Base-by-base conservation (phyloP, 2,888 invertebrate species). In the Harmothoe impar region DNA sequence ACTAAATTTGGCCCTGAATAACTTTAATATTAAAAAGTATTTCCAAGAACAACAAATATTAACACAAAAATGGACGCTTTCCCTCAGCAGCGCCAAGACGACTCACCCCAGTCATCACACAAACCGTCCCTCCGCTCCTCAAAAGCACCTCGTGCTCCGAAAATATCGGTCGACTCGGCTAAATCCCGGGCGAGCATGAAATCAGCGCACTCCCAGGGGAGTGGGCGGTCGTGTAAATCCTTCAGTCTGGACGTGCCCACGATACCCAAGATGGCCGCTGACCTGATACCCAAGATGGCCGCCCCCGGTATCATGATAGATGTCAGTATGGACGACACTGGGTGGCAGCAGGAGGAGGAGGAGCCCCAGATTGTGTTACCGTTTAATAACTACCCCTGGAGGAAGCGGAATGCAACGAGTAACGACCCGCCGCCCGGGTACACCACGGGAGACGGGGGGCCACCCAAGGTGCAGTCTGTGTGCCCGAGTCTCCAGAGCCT, bases 41-140 rank as follows among this genome's bases (percentile, higher is more conserved):
- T 10, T 43, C 3, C 10, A 43, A 43, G 5, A 43, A 43, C 10
- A 7, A 43, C 3, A 3, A 7, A 43, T 10, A 43, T 7, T 43
- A 10, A 43, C 43, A 43, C 43, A 43, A 43, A 43, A 7, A 43
- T 43, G 43, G 43, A 3, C 43, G 10, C 43, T 10, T 43, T 10
- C 10, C 43, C 10, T 43, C 20, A 20, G n/a, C 62, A 62, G 20
- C 62, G 3, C 15, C 23, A 62, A 62, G 62, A 62, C n/a, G 23
- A 62, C 15, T 62, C 62, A 62, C 62, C 62, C 3, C 62, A 62
- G 3, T 62, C 62, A 5, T n/a, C 62, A 72, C 20, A 25, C 3
- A 84, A 84, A 84, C 62, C 62, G 7, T 84, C 84, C 0, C 7
- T 84, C 1, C 23, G 51, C 20, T 84, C 84, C 35, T 84, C 84